Evolutionary conservation across 2,888 invertebrate species (phyloP), one percentile per base, ranked within the genome.

Genomic region (Xanthia icteritia): DNA sequence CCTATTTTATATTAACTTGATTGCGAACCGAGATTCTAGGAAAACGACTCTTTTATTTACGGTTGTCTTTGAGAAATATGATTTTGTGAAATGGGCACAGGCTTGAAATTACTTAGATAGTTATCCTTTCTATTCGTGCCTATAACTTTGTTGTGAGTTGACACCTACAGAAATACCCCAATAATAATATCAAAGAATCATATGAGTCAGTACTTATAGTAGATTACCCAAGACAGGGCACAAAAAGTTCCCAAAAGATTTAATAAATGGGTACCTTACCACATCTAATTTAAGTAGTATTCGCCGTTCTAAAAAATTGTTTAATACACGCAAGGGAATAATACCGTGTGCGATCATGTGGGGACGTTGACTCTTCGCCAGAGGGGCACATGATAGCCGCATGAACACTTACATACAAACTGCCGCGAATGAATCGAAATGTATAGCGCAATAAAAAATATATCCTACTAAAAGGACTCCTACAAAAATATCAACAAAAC

Each of bases 261-360:
- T 67, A 60, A 66, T 66, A 76, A 70, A 23, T 68, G 27, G 45
- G n/a, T 48, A 64, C 39, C 56, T n/a, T 20, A 65, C 27, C 11
- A 58, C 69, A 68, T 67, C 51, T 68, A 75, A 63, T 70, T 66
- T 56, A 31, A 69, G 75, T 58, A 73, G 79, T 81, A 78, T 31
- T 56, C 79, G 61, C 73, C 67, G 74, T 84, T 84, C 68, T 68
- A 66, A 80, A 90, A 89, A 92, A 91, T 90, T 90, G 88, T 91
- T 88, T 83, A 85, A 86, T 87, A 90, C 91, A 91, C 91, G 91
- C 90, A 89, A 90, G 81, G 85, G 88, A 89, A 90, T 90, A 89
- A 92, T 90, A 88, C 82, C 73, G 75, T 75, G 79, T 79, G 77
- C 77, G 79, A 84, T 83, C 82, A 79, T 80, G 83, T 81, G 89